These are phyloP conservation scores for Nerophis ophidion DNA, from an alignment of 2,113 vertebrate genomes.

Conservation along the genomic window DNA sequence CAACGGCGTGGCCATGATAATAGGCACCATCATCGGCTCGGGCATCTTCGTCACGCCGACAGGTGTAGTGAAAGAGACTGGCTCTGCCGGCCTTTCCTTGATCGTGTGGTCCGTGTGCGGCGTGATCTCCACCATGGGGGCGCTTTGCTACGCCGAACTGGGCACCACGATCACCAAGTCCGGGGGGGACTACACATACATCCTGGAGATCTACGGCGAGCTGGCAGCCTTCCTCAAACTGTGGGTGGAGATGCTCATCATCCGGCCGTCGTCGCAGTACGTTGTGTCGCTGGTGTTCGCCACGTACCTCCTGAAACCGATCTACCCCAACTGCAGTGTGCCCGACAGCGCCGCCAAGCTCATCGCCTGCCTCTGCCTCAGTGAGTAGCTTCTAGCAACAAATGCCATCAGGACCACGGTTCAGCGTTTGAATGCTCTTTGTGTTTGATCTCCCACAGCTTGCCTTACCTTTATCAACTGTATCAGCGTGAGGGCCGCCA, in stretches of 20 bases:
- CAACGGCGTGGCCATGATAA: slow-evolving; percentile 72
- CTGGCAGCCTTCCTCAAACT: slow-evolving; percentile 70
- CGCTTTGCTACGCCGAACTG: slow-evolving; percentile 71
- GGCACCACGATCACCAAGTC: slow-evolving; percentile 72
- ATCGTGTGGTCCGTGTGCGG: slow-evolving; percentile 68
- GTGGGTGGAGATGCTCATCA: slow-evolving; percentile 76
- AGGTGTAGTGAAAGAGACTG: slow-evolving; percentile 66
- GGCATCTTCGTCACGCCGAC: slow-evolving; percentile 72
- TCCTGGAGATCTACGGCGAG: slow-evolving; percentile 70
- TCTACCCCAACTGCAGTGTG: slow-evolving; percentile 63
- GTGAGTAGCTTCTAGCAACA: slow-evolving; percentile 49
- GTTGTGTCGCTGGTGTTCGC: slow-evolving; percentile 74
- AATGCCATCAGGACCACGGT: neutral
- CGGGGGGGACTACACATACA: slow-evolving; percentile 73
- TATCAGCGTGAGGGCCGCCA: slow-evolving; percentile 70
- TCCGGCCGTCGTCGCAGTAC: slow-evolving; percentile 70
- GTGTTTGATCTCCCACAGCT: slow-evolving; percentile 33
- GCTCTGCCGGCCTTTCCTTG: slow-evolving; percentile 67
- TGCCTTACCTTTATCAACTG: slow-evolving; percentile 71
- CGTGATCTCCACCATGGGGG: slow-evolving; percentile 69
- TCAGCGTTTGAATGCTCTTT: neutral
- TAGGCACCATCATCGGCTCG: slow-evolving; percentile 73
- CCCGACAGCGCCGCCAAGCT: slow-evolving; percentile 65
- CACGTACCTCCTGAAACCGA: slow-evolving; percentile 70
- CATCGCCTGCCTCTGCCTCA: slow-evolving; percentile 70